A percentile compares a stretch with the other conserved stretches of the same genome.
These are phyloP conservation scores for Drosophila demipolita DNA, from an alignment of 2,888 invertebrate species.

Conservation along the genomic window DNA sequence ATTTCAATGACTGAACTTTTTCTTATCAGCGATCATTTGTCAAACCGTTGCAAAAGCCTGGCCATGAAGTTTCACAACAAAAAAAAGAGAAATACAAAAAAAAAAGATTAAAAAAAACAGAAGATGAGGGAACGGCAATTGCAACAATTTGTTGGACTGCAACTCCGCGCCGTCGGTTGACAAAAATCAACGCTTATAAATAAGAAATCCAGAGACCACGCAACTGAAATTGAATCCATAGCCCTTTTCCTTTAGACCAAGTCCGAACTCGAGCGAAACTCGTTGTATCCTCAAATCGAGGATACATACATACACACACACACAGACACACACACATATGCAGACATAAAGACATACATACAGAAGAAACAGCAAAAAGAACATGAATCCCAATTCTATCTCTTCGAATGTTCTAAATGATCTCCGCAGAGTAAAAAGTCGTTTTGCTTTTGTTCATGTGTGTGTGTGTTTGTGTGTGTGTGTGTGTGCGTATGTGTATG, in stretches of 20 bases:
- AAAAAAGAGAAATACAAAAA: not conserved
- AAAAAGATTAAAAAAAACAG: not conserved
- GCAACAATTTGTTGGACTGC: constrained; percentile 62
- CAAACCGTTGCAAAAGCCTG: constrained; percentile 37
- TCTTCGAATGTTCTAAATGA: constrained; percentile 19
- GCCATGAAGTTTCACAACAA: constrained; percentile 19
- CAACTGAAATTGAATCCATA: constrained; percentile 38
- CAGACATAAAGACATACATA: not conserved
- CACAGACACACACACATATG: not conserved
- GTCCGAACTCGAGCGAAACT: constrained; percentile 19
- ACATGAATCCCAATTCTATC: constrained; percentile 19
- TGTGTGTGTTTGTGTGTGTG: constrained; percentile 5
- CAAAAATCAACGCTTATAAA: constrained; percentile 58
- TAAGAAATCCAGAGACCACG: constrained; percentile 58
- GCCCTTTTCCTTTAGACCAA: constrained; percentile 8
- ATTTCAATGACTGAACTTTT: constrained; percentile 27
- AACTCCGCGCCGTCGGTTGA: constrained; percentile 36
- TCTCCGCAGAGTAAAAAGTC: constrained; percentile 12
- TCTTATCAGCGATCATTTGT: constrained; percentile 67
- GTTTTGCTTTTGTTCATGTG: not conserved
- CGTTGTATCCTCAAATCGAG: constrained; percentile 10
- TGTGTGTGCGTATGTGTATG: not conserved
- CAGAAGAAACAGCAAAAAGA: constrained; percentile 7
- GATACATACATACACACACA: not conserved
- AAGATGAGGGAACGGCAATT: constrained; percentile 36